Conservation (phyloP, 2,888 invertebrate species). For the Hipparchia semele region DNA sequence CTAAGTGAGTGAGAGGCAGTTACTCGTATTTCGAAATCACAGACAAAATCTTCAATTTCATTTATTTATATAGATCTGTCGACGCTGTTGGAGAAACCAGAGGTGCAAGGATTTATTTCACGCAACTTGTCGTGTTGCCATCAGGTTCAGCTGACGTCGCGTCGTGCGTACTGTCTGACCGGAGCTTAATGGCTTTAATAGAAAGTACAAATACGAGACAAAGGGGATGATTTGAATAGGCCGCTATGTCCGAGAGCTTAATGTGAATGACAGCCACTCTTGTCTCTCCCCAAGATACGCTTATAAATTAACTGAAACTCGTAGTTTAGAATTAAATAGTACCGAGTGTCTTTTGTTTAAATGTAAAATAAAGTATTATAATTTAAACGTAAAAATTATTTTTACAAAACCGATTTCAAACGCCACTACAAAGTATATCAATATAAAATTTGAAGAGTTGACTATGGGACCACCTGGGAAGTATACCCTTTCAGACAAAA, state of each 20-base stretch:
- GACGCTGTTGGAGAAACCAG: no score
- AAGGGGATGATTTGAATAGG: conserved; percentile 33
- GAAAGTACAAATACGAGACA: conserved; percentile 34
- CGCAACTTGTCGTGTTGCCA: not conserved
- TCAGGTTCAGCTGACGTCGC: not conserved
- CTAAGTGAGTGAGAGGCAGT: no score
- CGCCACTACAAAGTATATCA: no score
- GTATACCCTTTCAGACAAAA: no score
- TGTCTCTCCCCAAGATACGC: not conserved
- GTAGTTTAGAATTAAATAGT: not conserved
- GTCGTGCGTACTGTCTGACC: not conserved
- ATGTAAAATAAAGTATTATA: not conserved
- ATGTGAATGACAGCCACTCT: conserved; percentile 7
- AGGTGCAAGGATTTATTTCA: no score
- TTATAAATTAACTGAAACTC: not conserved
- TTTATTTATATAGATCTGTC: no score
- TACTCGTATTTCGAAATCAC: no score
- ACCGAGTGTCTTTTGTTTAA: not conserved
- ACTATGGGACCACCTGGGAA: no score
- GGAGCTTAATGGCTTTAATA: conserved; percentile 25
- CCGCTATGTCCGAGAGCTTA: conserved; percentile 13
- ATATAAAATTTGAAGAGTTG: no score
- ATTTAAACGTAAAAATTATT: no score
- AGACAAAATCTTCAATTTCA: no score
- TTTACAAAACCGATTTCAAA: no score